Base-by-base conservation (phyloP, 1,140 invertebrate species). In the Leucophenga varia region DNA sequence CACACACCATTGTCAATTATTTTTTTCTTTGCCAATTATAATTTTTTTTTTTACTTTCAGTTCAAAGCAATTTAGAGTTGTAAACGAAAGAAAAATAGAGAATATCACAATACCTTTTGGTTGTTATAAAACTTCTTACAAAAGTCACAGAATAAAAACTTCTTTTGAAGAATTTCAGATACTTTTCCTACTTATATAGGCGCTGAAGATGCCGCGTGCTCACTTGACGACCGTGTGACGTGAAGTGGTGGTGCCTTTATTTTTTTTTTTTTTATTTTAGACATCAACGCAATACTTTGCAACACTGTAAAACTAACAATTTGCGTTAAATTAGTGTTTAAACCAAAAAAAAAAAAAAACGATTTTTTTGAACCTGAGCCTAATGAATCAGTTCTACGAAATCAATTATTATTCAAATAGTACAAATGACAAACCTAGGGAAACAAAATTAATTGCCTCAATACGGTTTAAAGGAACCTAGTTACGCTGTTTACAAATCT, bases 61-160 rank as follows among this genome's bases (percentile, higher is more conserved):
- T 43, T 32, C 14, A 18, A 44, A 3, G 14, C 14, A 47, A 21
- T 37, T n/a, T n/a, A n/a, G n/a, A n/a, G n/a, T n/a, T n/a, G n/a
- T n/a, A n/a, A n/a, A n/a, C n/a, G 12, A 36, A 22, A 36, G 21
- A 28, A 36, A 12, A 45, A 28, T 47, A 47, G 47, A 53, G 38
- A 50, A 54, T 46, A 37, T 47, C 54, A 63, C 64, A 65, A 61
- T 73, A 73, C 70, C 70, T 73, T 73, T 54, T 64, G 17, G 22
- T 21, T 30, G 60, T 72, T 69, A 57, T 58, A 56, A 55, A 68
- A 64, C 61, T 73, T 72, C 70, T 71, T 70, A 71, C 70, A 73
- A 72, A 72, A 72, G 69, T 64, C 60, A 73, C 64, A 73, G 60
- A 73, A 73, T 73, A 57, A 72, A 73, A 73, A 73, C 59, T 69